Base-by-base conservation (phyloP, 1,140 invertebrate genomes). In the Battus philenor region DNA sequence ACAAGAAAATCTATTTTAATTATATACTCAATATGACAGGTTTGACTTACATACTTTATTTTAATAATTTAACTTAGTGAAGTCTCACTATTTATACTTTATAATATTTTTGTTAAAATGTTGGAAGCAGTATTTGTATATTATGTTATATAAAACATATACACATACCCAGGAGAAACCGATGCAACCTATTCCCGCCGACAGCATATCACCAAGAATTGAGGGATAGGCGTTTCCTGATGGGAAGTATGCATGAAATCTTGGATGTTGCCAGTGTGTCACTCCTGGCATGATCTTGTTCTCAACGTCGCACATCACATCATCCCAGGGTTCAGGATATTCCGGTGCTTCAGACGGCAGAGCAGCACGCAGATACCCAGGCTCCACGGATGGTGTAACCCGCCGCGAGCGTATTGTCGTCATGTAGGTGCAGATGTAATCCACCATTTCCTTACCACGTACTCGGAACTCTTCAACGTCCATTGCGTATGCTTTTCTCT, bases 231-330 rank as follows among this genome's bases (percentile, higher is more conserved):
- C 98, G 87, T 99, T 99, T 13, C 98, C 98, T 0, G 97, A 92
- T 1, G 98, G 98, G 75, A 99, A 99, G 77, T 99, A 99, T 0
- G 98, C 98, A 80, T 99, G 98, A 85, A 99, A 99, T 34, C 96
- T 87, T 0, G 98, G 98, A 90, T 99, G 98, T 80, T 99, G 97
- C 98, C 98, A 99, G 80, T 99, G 97, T 0, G 98, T 99, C 44
- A 98, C 95, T 22, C 98, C 98, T 0, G 97, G 97, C 96, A 99
- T 99, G 52, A 99, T 99, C 86, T 96, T 97, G 15, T 90, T 89
- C 78, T 99, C 97, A 1, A 99, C 93, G 74, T 99, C 98, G 7
- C 86, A 87, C 94, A 99, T 97, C 24, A 99, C 98, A 5, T 91
- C 87, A 9, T 97, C 94, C 93, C 96, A 99, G 16, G 90, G 68